Conservation (phyloP, 2,888 invertebrate genomes). For the Eulithis testata region DNA sequence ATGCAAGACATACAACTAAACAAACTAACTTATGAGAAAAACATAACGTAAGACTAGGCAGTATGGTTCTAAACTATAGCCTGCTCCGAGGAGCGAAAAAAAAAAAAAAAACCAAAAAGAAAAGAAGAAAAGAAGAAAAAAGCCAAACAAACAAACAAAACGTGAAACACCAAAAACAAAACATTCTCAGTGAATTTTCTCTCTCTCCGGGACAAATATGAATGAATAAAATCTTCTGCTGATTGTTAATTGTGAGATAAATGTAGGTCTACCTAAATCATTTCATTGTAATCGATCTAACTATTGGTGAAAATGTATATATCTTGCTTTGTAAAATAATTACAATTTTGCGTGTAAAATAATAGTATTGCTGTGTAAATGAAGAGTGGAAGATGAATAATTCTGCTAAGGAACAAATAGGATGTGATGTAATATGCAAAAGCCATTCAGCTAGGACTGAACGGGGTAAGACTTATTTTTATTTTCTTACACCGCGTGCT, state of each 20-base stretch:
- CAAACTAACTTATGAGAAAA: no score
- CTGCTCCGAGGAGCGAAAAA: no score
- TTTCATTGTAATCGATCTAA: background rate
- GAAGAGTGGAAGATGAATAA: conserved; percentile 49
- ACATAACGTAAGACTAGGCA: no score
- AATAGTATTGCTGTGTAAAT: conserved; percentile 3
- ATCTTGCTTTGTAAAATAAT: background rate
- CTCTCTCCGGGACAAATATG: no score
- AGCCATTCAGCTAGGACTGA: conserved; percentile 50
- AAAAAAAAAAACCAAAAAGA: no score
- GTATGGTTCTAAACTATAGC: no score
- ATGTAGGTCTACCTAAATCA: background rate
- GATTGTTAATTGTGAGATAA: background rate
- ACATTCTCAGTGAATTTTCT: no score
- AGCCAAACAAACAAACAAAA: no score
- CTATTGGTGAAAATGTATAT: conserved; percentile 4
- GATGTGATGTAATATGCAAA: conserved; percentile 50
- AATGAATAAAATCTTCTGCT: background rate
- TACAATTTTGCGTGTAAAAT: background rate
- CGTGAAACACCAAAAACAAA: no score
- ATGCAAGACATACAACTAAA: no score
- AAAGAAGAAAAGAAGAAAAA: no score
- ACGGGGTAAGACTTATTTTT: conserved; percentile 43
- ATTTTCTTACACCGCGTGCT: no score
- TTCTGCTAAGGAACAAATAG: conserved; percentile 46